Percentiles rank a stretch among this genome's conserved stretches.
These are phyloP conservation scores for Pangasius mekongensis DNA, from an alignment of 2,797 vertebrate genomes.

Conservation along the genomic window DNA sequence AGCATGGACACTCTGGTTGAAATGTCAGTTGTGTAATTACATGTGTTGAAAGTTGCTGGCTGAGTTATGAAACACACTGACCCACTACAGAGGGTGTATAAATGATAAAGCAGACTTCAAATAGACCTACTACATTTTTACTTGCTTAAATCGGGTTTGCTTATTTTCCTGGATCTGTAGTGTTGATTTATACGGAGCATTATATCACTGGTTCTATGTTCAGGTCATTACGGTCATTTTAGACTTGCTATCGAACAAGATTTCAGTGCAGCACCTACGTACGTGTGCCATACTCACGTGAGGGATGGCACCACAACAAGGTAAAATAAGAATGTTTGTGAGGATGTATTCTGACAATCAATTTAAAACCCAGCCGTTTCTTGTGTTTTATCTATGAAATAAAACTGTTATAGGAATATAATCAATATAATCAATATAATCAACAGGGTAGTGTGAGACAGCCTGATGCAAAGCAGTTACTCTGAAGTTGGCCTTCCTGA, in stretches of 20 bases:
- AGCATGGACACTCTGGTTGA: slow-evolving; percentile 74
- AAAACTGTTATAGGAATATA: background rate
- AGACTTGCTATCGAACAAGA: background rate
- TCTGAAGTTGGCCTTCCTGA: background rate
- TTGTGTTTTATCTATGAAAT: background rate
- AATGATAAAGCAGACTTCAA: background rate
- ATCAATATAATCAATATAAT: background rate
- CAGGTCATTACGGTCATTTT: background rate
- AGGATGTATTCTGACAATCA: background rate
- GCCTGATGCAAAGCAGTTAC: background rate
- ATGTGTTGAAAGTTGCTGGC: slow-evolving; percentile 63
- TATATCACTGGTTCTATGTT: background rate
- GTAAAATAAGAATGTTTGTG: background rate
- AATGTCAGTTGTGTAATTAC: slow-evolving; percentile 82
- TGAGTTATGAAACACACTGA: slow-evolving; percentile 12
- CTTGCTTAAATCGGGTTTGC: background rate
- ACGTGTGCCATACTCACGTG: background rate
- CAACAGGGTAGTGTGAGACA: background rate
- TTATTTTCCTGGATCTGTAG: background rate
- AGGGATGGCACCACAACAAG: background rate
- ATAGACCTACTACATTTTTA: background rate
- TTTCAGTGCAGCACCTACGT: background rate
- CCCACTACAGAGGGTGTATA: background rate
- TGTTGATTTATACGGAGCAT: background rate
- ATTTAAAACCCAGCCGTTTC: background rate